Percentiles rank a stretch among this genome's conserved stretches.
Conservation (phyloP, 2,888 invertebrate genomes). For the Tenthredo distinguenda region DNA sequence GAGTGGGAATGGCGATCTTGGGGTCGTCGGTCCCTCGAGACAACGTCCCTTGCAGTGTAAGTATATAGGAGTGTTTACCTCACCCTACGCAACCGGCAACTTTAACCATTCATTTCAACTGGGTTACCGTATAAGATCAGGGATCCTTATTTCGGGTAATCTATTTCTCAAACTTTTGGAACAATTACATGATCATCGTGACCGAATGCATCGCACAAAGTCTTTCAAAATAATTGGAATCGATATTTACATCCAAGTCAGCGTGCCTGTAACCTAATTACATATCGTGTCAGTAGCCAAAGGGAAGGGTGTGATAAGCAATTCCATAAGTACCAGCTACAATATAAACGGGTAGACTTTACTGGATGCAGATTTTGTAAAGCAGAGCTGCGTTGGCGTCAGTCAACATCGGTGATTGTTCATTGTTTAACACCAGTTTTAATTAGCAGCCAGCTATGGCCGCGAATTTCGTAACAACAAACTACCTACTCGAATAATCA, state of each 20-base stretch:
- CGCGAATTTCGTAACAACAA: conserved; percentile 14
- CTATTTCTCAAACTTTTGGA: neutral
- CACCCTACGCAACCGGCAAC: neutral
- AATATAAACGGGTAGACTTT: conserved; percentile 33
- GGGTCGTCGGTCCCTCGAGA: conserved; percentile 34
- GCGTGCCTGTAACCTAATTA: neutral
- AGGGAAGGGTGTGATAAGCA: conserved; percentile 4
- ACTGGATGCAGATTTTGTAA: neutral
- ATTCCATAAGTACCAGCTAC: conserved; percentile 29
- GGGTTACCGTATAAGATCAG: neutral
- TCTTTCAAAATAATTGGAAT: conserved; percentile 16
- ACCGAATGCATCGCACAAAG: neutral
- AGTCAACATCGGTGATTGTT: conserved; percentile 44
- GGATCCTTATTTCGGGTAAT: neutral
- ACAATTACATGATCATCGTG: neutral
- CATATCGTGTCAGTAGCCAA: neutral
- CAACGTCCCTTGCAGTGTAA: neutral
- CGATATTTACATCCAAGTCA: conserved; percentile 5
- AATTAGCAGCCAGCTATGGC: conserved; percentile 49
- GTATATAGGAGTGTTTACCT: neutral
- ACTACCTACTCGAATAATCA: neutral
- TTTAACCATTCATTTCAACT: neutral
- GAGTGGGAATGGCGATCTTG: conserved; percentile 25
- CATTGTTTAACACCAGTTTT: conserved; percentile 57
- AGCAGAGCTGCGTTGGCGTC: neutral